phyloP scores from a whole-genome alignment of 2,888 invertebrate genomes.

The Mechanitis messenoides region DNA sequence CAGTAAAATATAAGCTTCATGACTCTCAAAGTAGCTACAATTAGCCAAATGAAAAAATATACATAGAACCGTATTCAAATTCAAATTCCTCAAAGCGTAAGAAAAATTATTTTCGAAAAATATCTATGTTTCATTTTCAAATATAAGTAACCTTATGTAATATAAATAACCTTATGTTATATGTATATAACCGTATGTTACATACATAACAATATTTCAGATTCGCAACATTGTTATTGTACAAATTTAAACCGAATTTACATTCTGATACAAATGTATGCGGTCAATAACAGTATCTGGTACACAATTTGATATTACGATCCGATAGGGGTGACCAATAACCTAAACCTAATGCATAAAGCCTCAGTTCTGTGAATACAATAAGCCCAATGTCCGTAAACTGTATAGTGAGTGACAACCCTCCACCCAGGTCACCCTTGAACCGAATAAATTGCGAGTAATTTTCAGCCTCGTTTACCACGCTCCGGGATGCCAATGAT shows the following conservation, averaged over 20 bases:
- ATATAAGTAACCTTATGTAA: no score
- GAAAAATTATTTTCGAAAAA: no score
- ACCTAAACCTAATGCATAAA: conserved; percentile 28
- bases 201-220: no score
- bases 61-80: background rate
- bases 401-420: conserved; percentile 69
- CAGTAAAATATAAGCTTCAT: no score
- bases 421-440: conserved; percentile 66
- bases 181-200: no score
- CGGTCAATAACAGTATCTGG: background rate
- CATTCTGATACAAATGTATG: background rate
- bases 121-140: no score
- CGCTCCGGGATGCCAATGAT: conserved; percentile 57
- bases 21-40: background rate
- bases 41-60: background rate
- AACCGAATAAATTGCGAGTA: conserved; percentile 69
- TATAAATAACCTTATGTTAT: no score
- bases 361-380: conserved; percentile 24
- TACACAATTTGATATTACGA: conserved; percentile 12
- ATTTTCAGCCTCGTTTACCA: conserved; percentile 69
- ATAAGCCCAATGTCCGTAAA: conserved; percentile 47
- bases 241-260: conserved; percentile 2
- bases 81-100: background rate
- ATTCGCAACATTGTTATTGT: background rate
- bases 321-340: conserved; percentile 6